Base-by-base conservation (phyloP, 1,140 invertebrate species). In the Pachypsylla venusta region DNA sequence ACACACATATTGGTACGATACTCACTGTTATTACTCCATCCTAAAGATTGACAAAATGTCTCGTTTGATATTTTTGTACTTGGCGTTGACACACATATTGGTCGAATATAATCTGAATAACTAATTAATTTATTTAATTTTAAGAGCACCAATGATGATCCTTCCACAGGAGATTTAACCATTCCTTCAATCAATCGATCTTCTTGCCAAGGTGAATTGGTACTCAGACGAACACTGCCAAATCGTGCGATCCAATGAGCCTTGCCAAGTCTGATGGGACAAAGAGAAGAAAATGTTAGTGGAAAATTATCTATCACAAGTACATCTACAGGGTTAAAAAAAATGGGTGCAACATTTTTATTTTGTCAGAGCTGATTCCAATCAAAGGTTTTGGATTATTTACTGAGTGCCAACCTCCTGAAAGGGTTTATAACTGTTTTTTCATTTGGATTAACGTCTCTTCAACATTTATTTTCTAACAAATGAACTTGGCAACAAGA, bases 111-210 rank as follows among this genome's bases (percentile, higher is more conserved):
- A 68, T 91, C 88, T 0, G 86, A 86, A 62, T 83, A 81, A 30
- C 74, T 76, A 0, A 90, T 75, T 0, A 85, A 79, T 59, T 83
- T 79, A 60, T 88, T 85, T 39, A 93, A 70, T 65, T 89, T 86
- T 5, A 92, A 76, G 26, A 93, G 70, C 1, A 87, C 87, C 1
- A 89, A 76, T 39, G 84, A 85, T 61, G 86, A 90, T 10, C 89
- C 89, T 72, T 90, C 87, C 0, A 92, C 84, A 0, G 89, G 88
- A 0, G 87, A 90, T 64, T 90, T 89, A 2, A 92, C 81, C 85
- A 92, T 88, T 14, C 89, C 89, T 1, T 89, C 76, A 16, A 93
- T 85, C 57, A 87, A 76, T 24, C 86, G 73, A 64, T 91, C 84
- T 68, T 92, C 88, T 62, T 89, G 86, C 88, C 88, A 92, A 0